phyloP scores from a whole-genome alignment of 2,113 vertebrate species.

The Naja naja region DNA sequence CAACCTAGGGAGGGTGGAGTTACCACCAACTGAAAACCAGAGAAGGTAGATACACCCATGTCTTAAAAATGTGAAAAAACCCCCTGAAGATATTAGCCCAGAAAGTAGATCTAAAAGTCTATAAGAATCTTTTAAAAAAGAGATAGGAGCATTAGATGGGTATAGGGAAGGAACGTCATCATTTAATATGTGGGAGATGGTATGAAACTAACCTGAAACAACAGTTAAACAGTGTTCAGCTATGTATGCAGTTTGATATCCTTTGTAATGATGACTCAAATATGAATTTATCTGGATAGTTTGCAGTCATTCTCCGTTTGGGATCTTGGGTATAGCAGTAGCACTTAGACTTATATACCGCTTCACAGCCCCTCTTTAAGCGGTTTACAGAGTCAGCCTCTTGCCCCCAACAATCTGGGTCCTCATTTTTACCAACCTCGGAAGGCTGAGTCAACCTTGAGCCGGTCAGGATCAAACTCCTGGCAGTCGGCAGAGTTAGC shows the following conservation, averaged over 20 bases:
- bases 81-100: background rate
- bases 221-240: background rate
- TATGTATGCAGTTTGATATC: background rate
- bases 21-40: background rate
- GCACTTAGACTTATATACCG: no score
- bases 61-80: background rate
- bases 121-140: background rate
- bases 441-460: no score
- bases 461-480: no score
- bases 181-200: background rate
- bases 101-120: background rate
- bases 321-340: no score
- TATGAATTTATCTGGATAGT: background rate
- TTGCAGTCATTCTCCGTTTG: background rate
- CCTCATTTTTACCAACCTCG: no score
- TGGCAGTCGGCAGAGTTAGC: no score
- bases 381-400: no score
- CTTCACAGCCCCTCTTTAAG: no score
- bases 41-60: background rate
- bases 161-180: background rate
- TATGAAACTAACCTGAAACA: background rate
- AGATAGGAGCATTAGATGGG: background rate
- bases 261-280: background rate
- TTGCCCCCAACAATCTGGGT: no score
- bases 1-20: background rate